These are phyloP conservation scores for Xanthostigma xanthostigma DNA, from an alignment of 2,888 invertebrate species.

Conservation along the genomic window DNA sequence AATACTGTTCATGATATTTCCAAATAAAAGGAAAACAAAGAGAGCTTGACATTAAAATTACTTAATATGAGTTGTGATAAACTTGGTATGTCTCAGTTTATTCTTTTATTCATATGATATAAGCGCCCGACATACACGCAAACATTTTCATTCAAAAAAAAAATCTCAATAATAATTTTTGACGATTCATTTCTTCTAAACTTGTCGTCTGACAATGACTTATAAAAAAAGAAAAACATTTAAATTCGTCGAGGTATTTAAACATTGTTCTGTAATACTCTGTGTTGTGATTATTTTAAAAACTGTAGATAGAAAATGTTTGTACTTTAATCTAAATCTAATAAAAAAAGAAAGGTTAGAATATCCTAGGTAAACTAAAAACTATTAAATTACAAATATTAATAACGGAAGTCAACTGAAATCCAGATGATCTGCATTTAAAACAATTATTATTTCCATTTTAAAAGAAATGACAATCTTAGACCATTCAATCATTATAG, in stretches of 20 bases:
- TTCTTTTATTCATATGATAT: too few relatives aligned
- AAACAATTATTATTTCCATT: neutral
- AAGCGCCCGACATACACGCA: too few relatives aligned
- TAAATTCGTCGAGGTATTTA: slow-evolving; percentile 13
- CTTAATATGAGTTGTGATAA: too few relatives aligned
- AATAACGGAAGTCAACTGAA: neutral
- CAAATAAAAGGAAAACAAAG: too few relatives aligned
- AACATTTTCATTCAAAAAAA: too few relatives aligned
- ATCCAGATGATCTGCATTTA: neutral
- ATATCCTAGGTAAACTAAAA: neutral
- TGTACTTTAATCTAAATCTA: neutral
- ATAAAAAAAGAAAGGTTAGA: neutral
- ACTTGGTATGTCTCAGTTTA: too few relatives aligned
- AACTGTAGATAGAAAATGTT: too few relatives aligned
- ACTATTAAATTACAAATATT: neutral
- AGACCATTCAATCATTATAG: neutral
- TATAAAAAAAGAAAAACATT: slow-evolving; percentile 13
- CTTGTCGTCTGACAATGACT: too few relatives aligned
- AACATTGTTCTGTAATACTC: slow-evolving; percentile 25
- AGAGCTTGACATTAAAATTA: too few relatives aligned
- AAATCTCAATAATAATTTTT: too few relatives aligned
- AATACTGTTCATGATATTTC: too few relatives aligned
- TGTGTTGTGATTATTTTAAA: slow-evolving; percentile 34
- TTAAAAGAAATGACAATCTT: neutral
- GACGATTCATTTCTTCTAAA: too few relatives aligned